Evolutionary conservation across 2,113 vertebrate genomes (phyloP).

Genomic region (Mystacornis crossleyi): DNA sequence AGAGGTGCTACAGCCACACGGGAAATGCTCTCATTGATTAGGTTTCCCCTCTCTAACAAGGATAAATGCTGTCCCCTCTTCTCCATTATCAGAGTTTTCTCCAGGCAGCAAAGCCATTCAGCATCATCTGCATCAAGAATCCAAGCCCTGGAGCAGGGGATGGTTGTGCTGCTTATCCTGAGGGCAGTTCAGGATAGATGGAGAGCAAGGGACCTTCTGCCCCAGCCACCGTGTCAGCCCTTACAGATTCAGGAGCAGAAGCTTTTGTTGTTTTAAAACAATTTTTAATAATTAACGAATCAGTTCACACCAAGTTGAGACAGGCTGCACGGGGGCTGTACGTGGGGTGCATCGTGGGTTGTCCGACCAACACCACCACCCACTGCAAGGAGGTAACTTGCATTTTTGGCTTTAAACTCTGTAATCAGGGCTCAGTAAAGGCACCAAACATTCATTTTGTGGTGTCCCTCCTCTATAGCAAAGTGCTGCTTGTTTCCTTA

Average conservation of each 20-base stretch:
- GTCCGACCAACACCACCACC: neutral
- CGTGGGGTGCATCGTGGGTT: fast-evolving
- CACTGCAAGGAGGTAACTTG: neutral
- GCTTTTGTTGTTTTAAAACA: neutral
- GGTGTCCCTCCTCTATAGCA: neutral
- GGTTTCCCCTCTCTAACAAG: neutral
- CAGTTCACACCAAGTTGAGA: neutral
- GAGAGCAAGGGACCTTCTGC: neutral
- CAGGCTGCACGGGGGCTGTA: fast-evolving
- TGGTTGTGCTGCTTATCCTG: neutral
- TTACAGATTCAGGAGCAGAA: neutral
- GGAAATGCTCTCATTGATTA: neutral
- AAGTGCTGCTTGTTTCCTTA: neutral
- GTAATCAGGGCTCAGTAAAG: neutral
- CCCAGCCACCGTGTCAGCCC: neutral
- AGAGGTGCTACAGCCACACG: neutral
- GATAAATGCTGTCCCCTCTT: neutral
- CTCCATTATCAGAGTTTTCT: neutral
- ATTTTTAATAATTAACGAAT: neutral
- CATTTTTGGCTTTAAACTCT: neutral
- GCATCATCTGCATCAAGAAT: neutral
- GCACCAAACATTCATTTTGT: neutral
- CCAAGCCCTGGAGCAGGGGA: neutral
- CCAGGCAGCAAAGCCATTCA: neutral
- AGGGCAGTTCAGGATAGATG: neutral